Conservation (phyloP, 2,113 vertebrate species). For the Nesogale talazaci region DNA sequence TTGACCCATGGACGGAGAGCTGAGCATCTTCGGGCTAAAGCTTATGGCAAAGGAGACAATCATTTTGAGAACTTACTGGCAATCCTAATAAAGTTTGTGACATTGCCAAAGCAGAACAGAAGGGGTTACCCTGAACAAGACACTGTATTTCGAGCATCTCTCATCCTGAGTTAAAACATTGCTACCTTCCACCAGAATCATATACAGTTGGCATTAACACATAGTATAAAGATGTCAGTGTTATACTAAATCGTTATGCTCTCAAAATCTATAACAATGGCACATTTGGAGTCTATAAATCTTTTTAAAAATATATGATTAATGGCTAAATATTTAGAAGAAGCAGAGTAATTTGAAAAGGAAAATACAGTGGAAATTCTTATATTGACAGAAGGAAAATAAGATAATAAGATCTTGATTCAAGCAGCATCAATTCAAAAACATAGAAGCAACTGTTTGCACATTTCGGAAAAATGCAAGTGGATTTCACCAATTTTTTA, state of each 20-base stretch:
- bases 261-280: neutral
- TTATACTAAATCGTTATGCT: neutral
- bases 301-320: neutral
- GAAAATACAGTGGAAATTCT: neutral
- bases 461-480: neutral
- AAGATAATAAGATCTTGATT: neutral
- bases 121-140: too few relatives aligned
- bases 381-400: neutral
- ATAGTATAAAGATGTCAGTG: neutral
- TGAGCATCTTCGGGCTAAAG: too few relatives aligned
- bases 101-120: too few relatives aligned
- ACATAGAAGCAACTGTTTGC: neutral
- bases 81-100: too few relatives aligned
- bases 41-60: too few relatives aligned
- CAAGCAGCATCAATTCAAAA: neutral
- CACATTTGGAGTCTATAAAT: neutral
- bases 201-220: neutral
- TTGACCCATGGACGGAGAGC: too few relatives aligned
- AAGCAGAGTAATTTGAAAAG: neutral
- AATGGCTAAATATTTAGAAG: neutral
- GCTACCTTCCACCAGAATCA: too few relatives aligned
- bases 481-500: neutral
- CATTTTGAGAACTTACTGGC: too few relatives aligned
- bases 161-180: too few relatives aligned
- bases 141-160: too few relatives aligned